Base-by-base conservation (phyloP, 2,113 vertebrate genomes). In the Cyanoramphus novaezelandiae region DNA sequence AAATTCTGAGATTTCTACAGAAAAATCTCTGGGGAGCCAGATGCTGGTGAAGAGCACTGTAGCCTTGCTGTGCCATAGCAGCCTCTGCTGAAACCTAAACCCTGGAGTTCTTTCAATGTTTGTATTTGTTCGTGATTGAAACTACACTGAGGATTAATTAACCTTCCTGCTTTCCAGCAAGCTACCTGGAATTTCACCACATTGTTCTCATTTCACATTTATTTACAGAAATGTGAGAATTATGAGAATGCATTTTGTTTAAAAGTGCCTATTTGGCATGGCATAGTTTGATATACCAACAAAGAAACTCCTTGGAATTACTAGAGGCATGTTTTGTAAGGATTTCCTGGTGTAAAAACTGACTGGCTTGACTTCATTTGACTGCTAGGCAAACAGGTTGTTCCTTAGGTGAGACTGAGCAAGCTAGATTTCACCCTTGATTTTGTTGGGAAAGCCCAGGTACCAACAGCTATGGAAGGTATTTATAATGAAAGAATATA, bases 81-180 rank as follows among this genome's bases (percentile, higher is more conserved):
- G 57, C 31, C 37, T 76, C 41, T 77, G 46, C 71, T 87, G 52
- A 92, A 95, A 71, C 46, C 37, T 52, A 85, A 92, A 80, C 37
- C 44, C 13, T 50, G 17, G 41, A 91, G 41, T 10, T 74, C 79
- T 90, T 94, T n/a, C 90, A 82, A 46, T 23, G 21, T 85, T 96
- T 87, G 68, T 68, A 82, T 80, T 96, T 85, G 44, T 63, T 90
- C 63, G 74, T 5, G 13, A 72, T 44, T 89, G 82, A 91, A 95
- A 85, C 24, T 82, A 68, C 91, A 64, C 29, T 49, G 35, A 86
- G 53, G 85, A 90, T 88, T 92, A 88, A 77, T 90, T 88, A 88
- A 85, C 82, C 49, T 85, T 88, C 70, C 67, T 90, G 27, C 80
- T 92, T 96, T 95, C 78, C 78, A 87, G 80, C 49, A 85, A 88